phyloP scores from a whole-genome alignment of 2,888 invertebrate species.

The Ceratothoa steindachneri region DNA sequence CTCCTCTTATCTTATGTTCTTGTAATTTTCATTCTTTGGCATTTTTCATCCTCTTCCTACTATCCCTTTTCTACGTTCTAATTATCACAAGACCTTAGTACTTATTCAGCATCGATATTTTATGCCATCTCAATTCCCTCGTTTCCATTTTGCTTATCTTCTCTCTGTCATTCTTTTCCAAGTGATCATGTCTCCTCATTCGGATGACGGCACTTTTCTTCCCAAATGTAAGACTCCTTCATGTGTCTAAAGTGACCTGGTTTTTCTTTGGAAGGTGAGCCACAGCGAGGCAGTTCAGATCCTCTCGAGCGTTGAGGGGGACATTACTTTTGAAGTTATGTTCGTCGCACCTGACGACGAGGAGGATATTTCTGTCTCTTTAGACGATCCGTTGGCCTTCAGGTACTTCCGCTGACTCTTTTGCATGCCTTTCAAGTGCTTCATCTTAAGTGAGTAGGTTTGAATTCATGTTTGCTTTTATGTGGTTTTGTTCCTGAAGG shows the following conservation, averaged over 20 bases:
- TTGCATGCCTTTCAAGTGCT: background rate
- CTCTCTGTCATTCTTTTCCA: too few relatives aligned
- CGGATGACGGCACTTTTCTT: too few relatives aligned
- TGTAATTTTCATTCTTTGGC: background rate
- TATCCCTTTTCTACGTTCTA: background rate
- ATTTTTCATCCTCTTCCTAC: background rate
- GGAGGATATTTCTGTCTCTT: conserved; percentile 34
- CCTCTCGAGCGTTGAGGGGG: conserved; percentile 71
- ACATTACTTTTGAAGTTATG: conserved; percentile 71
- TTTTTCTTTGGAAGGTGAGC: conserved; percentile 50
- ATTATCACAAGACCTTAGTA: too few relatives aligned
- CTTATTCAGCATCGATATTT: too few relatives aligned
- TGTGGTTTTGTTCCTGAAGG: background rate
- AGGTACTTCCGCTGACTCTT: conserved; percentile 17
- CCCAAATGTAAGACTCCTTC: too few relatives aligned
- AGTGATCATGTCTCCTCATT: too few relatives aligned
- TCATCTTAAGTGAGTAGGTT: background rate
- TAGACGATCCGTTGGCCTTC: conserved; percentile 38
- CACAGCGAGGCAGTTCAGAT: conserved; percentile 78
- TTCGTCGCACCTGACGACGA: conserved; percentile 55
- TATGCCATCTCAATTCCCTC: too few relatives aligned
- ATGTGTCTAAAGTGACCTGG: too few relatives aligned
- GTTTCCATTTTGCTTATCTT: too few relatives aligned
- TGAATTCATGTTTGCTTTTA: background rate
- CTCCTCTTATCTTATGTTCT: background rate